These are phyloP conservation scores for Eurytoma californica DNA, from an alignment of 2,888 invertebrate species.

Conservation along the genomic window DNA sequence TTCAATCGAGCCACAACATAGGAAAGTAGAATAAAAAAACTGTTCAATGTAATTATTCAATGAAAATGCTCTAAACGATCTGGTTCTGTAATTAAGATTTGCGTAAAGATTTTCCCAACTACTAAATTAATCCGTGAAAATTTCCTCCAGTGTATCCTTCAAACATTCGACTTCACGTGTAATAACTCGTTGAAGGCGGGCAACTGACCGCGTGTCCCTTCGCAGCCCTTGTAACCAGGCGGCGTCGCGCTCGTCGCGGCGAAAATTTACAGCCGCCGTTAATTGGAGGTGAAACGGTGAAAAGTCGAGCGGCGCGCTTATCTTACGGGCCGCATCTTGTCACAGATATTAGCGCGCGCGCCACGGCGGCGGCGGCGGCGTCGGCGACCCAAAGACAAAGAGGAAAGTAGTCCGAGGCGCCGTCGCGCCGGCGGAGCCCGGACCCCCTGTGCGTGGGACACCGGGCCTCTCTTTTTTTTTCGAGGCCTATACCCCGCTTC, in stretches of 20 bases:
- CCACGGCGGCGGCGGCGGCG: constrained; percentile 57
- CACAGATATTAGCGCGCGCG: constrained; percentile 41
- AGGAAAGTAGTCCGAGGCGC: constrained; percentile 66
- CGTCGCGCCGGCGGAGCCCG: constrained; percentile 54
- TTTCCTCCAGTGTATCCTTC: too few species aligned
- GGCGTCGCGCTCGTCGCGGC: background rate
- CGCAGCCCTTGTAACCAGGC: background rate
- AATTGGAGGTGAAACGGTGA: constrained; percentile 54
- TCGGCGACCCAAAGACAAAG: constrained; percentile 64
- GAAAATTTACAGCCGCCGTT: constrained; percentile 43
- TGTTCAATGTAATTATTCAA: too few species aligned
- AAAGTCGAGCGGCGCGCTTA: constrained; percentile 13
- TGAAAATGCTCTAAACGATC: too few species aligned
- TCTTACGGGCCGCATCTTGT: constrained; percentile 40
- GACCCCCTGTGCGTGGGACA: constrained; percentile 64
- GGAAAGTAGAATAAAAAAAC: too few species aligned
- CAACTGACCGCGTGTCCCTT: background rate
- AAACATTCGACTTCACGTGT: too few species aligned
- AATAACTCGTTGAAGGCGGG: too few species aligned
- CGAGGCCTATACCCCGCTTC: background rate
- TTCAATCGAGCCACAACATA: too few species aligned
- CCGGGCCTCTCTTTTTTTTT: constrained; percentile 12
- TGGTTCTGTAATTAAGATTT: too few species aligned
- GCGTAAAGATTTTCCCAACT: too few species aligned
- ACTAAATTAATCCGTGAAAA: too few species aligned